Evolutionary conservation across 2,797 vertebrate genomes (phyloP), one percentile per base, ranked within the genome.

Genomic region (Sebastolobus alascanus): DNA sequence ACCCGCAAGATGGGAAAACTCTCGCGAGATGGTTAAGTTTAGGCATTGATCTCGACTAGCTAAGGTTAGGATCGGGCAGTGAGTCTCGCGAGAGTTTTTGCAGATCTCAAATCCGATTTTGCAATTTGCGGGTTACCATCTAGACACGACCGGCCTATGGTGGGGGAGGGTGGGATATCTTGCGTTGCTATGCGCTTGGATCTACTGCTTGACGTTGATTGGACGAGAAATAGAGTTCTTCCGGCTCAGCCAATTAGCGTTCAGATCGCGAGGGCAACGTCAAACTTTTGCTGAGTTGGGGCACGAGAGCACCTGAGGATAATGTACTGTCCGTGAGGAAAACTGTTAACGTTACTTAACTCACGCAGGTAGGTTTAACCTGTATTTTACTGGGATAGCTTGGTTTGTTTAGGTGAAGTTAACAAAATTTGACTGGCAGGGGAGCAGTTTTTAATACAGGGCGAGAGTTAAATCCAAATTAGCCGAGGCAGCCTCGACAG

Each of bases 191-290:
- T 68, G 91, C 43, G 1, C 18, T 2, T 0, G 0, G 8, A 16
- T 31, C 4, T 40, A 12, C 59, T 84, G 50, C 87, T 81, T 9
- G 11, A 80, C 29, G 74, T 29, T 86, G 37, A 94, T 94, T 94
- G 90, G 93, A 70, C 38, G 6, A 63, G 78, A 82, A 22, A 16
- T 7, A 13, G 9, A 35, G 31, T 18, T 2, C 6, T 1, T 7
- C n/a, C 2, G 0, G 22, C 10, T 82, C 73, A 75, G 78, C 93
- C 92, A 94, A 92, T 94, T 25, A 1, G 70, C 31, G 59, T 4
- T 67, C 12, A 78, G 73, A 52, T 86, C 88, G 64, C 86, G 84
- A 72, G 84, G 33, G 3, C 64, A 61, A 1, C 0, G 7, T 54
- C 38, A 5, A 56, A 56, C 25, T 0, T 35, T 2, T 5, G 40